phyloP scores from a whole-genome alignment of 2,888 invertebrate species.

The Noctua janthina region DNA sequence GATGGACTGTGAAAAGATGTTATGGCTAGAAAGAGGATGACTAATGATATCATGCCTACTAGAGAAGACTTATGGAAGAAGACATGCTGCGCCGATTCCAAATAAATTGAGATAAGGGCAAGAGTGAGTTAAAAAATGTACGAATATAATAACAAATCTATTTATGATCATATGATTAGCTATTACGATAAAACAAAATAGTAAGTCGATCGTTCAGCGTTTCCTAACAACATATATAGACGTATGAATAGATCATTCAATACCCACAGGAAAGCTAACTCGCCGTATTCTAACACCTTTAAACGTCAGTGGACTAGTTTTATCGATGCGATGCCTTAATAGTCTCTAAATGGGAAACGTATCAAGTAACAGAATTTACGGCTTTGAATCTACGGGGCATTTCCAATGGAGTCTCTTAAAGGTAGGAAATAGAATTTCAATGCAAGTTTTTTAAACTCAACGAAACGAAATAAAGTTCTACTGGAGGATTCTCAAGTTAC shows the following conservation, averaged over 20 bases:
- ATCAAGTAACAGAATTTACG: slow-evolving; percentile 54
- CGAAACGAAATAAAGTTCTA: not conserved
- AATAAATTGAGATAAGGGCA: not conserved
- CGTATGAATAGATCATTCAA: slow-evolving; percentile 77
- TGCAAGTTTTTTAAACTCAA: not conserved
- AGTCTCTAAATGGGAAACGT: slow-evolving; percentile 49
- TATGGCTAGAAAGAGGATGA: not conserved
- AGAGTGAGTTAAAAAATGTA: not conserved
- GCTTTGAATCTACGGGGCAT: slow-evolving; percentile 6
- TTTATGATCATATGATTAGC: not conserved
- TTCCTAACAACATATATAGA: slow-evolving; percentile 52
- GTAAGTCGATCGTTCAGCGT: slow-evolving; percentile 6
- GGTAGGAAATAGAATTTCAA: slow-evolving; percentile 4
- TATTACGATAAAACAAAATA: not conserved
- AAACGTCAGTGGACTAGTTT: slow-evolving; percentile 66
- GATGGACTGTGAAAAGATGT: not conserved
- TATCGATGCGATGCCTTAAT: slow-evolving; percentile 48
- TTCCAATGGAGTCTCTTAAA: slow-evolving; percentile 1
- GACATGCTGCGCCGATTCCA: not conserved
- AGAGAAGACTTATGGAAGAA: not conserved
- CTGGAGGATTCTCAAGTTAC: not conserved
- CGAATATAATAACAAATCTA: not conserved
- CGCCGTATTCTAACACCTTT: slow-evolving; percentile 74
- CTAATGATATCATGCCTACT: not conserved
- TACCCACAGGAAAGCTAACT: slow-evolving; percentile 64